A percentile compares a stretch with the other conserved stretches of the same genome.
Evolutionary conservation across 2,797 vertebrate species (phyloP).

Genomic region (Melanotaenia nigrans): DNA sequence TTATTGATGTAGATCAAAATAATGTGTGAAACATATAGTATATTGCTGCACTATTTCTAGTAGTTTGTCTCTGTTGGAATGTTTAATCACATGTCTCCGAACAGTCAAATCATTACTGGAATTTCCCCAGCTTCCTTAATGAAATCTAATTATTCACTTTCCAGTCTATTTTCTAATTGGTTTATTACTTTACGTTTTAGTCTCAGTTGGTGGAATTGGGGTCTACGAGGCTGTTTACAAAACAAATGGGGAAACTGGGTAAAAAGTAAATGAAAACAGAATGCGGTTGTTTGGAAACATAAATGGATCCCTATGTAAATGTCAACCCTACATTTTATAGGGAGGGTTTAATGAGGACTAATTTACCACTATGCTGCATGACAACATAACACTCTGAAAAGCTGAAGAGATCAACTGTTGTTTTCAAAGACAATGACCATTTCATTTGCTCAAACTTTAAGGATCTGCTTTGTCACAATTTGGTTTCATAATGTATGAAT

Average conservation of each 20-base stretch:
- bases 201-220: neutral
- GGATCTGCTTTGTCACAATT: too few species aligned
- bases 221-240: neutral
- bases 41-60: neutral
- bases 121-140: neutral
- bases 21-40: slow-evolving; percentile 53
- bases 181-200: neutral
- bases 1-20: slow-evolving; percentile 29
- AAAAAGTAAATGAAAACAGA: neutral
- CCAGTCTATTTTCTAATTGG: neutral
- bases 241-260: neutral
- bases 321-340: neutral
- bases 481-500: too few species aligned
- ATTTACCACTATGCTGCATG: neutral
- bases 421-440: too few species aligned
- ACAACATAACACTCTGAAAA: neutral
- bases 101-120: slow-evolving; percentile 34
- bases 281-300: neutral
- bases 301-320: neutral
- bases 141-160: slow-evolving; percentile 16
- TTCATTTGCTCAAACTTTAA: too few species aligned
- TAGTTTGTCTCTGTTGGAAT: slow-evolving; percentile 2
- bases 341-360: neutral
- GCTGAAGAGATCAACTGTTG: too few species aligned
- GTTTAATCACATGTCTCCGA: slow-evolving; percentile 30